Evolutionary conservation across 2,888 invertebrate genomes (phyloP), one percentile per base, ranked within the genome.

Genomic region (Melinaea menophilus): DNA sequence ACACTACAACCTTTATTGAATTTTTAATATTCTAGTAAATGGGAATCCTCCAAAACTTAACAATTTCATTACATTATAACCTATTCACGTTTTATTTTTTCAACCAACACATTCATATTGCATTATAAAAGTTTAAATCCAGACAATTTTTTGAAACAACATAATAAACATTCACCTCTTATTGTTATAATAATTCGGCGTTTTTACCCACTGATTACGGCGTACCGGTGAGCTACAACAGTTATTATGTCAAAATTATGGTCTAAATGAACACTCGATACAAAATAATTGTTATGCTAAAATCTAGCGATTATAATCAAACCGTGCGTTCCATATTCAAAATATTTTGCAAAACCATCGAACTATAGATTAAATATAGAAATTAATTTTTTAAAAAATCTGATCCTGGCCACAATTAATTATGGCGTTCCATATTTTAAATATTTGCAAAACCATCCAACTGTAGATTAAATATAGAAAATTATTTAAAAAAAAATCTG

Each of bases 221-320:
- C n/a, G 62, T 41, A 64, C 55, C 22, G 35, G 47, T 37, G 33
- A 9, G 56, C 47, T 41, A 37, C 33, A 55, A 51, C 51, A 55
- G 57, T 22, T 59, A 51, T 41, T 56, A 55, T 63, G 77, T 76
- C 80, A 81, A 79, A 81, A 82, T 78, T 79, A 72, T 77, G 80
- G 75, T 81, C 85, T 81, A 84, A 85, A 85, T 82, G 80, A 70
- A 72, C 70, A 70, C 71, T 61, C 71, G 61, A 62, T 56, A 54
- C 51, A 60, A 59, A 61, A 54, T 37, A 56, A 65, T 54, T 22
- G 34, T 45, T 47, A 61, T 37, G 54, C 59, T 65, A 63, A n/a
- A 61, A 59, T 65, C 62, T 67, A 65, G 65, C 63, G 57, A 59
- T 11, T 65, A 65, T 60, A 57, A 62, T 41, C 35, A 62, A 58